phyloP scores from a whole-genome alignment of 2,797 vertebrate genomes.

The Chiroxiphia lanceolata region DNA sequence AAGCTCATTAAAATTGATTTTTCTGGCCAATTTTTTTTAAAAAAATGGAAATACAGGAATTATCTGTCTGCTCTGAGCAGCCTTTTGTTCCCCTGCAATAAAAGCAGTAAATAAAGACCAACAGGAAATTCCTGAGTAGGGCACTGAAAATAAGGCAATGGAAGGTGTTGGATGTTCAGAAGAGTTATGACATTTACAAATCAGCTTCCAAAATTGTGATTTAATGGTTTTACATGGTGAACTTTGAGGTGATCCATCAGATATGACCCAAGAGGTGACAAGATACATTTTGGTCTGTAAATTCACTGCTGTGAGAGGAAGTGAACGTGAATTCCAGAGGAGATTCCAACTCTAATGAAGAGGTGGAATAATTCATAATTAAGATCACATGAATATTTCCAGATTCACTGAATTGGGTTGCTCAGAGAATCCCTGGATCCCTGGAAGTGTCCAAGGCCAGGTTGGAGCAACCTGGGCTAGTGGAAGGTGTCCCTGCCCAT shows the following conservation, averaged over 20 bases:
- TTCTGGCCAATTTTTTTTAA: background rate
- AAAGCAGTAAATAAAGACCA: background rate
- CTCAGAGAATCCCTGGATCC: background rate
- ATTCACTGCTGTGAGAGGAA: background rate
- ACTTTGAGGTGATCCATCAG: background rate
- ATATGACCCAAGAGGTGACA: background rate
- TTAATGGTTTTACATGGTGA: background rate
- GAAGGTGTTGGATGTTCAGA: background rate
- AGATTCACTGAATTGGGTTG: background rate
- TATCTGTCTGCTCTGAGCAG: background rate
- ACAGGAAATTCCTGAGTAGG: background rate
- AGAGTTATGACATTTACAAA: background rate
- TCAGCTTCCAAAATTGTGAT: background rate
- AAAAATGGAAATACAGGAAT: background rate
- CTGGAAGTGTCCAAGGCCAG: background rate
- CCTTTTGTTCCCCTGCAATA: background rate
- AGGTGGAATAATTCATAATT: background rate
- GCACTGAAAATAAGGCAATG: background rate
- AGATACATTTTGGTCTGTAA: no score
- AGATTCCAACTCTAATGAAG: background rate
- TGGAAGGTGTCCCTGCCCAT: background rate
- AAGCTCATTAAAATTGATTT: conserved; percentile 53
- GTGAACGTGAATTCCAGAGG: background rate
- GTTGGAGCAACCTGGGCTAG: background rate
- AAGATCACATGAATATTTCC: background rate